Evolutionary conservation across 2,797 vertebrate genomes (phyloP).

Genomic region (Helicolenus hilgendorfi): DNA sequence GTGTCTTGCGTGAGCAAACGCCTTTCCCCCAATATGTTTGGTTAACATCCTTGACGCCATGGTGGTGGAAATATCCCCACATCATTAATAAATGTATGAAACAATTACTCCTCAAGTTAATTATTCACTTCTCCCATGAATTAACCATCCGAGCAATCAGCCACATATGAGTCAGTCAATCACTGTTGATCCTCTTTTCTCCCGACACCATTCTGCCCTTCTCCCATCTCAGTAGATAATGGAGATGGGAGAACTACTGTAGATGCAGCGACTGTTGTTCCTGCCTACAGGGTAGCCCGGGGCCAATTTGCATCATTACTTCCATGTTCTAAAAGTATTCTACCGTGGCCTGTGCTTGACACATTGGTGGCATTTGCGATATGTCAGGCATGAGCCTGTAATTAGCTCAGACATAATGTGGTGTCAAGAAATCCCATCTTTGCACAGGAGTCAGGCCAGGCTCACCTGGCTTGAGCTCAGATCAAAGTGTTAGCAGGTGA

Average conservation of each 20-base stretch:
- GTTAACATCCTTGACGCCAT: not conserved
- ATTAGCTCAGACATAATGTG: constrained; percentile 38
- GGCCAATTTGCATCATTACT: constrained; percentile 77
- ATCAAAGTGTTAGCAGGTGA: not conserved
- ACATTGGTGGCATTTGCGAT: constrained; percentile 46
- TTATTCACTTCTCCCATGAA: constrained; percentile 74
- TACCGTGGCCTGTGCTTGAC: constrained; percentile 36
- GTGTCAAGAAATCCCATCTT: constrained; percentile 1
- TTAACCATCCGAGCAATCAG: constrained; percentile 71
- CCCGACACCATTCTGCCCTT: constrained; percentile 29
- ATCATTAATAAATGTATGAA: constrained; percentile 65
- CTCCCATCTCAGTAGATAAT: constrained; percentile 37
- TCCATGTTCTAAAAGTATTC: constrained; percentile 58
- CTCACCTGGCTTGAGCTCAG: not conserved
- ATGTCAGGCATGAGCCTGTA: constrained; percentile 24
- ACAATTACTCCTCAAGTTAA: constrained; percentile 72
- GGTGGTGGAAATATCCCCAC: not conserved
- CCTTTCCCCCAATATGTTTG: not conserved
- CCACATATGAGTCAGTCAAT: constrained; percentile 66
- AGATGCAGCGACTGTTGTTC: constrained; percentile 48
- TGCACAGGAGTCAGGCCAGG: not conserved
- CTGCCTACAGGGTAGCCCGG: constrained; percentile 53
- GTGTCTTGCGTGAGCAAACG: not conserved
- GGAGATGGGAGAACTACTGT: constrained; percentile 22
- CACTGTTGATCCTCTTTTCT: constrained; percentile 55